Base-by-base conservation (phyloP, 1,140 invertebrate species). In the Reticulitermes speratus region DNA sequence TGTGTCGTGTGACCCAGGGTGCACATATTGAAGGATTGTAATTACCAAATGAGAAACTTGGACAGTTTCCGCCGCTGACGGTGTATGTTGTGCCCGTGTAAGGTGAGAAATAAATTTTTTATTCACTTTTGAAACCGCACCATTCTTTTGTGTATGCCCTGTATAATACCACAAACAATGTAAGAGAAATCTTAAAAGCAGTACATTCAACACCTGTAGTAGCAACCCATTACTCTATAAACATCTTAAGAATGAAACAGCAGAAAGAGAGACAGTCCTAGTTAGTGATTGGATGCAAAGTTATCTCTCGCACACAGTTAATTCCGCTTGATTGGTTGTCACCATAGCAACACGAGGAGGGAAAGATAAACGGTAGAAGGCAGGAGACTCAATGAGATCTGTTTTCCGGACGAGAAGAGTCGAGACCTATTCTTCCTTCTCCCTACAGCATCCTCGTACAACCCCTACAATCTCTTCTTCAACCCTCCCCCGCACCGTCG, bases 321-420 rank as follows among this genome's bases (percentile, higher is more conserved):
- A 82, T 87, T 86, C 86, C 87, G 83, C 86, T 88, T 88, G 88
- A 88, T 88, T 88, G 88, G 88, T 85, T 84, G 88, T 88, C 55
- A 75, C 87, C 75, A 87, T 88, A 83, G 87, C 83, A 86, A 88
- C 87, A 30, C 45, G 85, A 55, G 45, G 84, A 38, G 44, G 84
- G 65, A 82, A 86, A 87, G 85, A 87, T 87, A 87, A 87, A 86
- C 87, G 87, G 84, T 59, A 14, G 85, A 82, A 48, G 38, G 85
- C 82, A 86, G 75, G 25, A 87, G 65, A 86, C 87, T 75, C 82
- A 87, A 87, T 87, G 85, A 87, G 85, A 84, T 87, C 85, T 83
- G 87, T 86, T 87, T 86, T 86, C 69, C 82, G 82, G 85, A 81
- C 82, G 82, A 84, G 84, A 75, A 69, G 85, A 84, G 87, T 75